phyloP scores from a whole-genome alignment of 2,797 vertebrate genomes.

The Phylloscopus collybita region DNA sequence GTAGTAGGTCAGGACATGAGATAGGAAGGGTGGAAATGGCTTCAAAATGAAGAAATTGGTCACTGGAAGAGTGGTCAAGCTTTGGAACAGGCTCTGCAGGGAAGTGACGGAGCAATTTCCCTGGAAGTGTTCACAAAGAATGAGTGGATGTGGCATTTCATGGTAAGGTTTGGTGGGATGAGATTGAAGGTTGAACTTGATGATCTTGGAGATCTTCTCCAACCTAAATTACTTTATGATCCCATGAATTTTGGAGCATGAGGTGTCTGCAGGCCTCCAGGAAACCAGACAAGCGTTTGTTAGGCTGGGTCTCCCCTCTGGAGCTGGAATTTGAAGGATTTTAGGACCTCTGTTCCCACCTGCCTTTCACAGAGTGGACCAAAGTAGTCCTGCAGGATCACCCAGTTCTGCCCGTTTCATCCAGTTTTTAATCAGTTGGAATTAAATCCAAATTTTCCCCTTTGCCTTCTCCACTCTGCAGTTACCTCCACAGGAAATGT shows the following conservation, averaged over 20 bases:
- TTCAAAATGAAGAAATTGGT: background rate
- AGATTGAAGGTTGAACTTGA: background rate
- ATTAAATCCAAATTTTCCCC: background rate
- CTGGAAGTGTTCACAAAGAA: background rate
- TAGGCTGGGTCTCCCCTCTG: rapidly evolving
- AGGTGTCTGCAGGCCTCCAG: background rate
- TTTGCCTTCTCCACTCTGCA: background rate
- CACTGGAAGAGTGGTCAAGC: background rate
- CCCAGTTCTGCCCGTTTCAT: background rate
- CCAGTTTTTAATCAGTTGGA: background rate
- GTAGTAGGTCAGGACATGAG: background rate
- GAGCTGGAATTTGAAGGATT: background rate
- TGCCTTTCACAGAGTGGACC: background rate
- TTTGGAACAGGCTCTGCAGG: background rate
- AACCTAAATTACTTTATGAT: background rate
- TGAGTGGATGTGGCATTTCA: background rate
- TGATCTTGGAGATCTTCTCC: background rate
- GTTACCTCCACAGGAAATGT: background rate
- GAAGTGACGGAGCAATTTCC: background rate
- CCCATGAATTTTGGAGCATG: background rate
- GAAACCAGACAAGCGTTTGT: background rate
- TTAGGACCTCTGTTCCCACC: background rate
- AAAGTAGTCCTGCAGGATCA: background rate
- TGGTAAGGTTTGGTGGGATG: rapidly evolving
- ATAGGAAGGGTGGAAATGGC: rapidly evolving